Base-by-base conservation (phyloP, 2,797 vertebrate species). In the Platyrinchus mystaceus region DNA sequence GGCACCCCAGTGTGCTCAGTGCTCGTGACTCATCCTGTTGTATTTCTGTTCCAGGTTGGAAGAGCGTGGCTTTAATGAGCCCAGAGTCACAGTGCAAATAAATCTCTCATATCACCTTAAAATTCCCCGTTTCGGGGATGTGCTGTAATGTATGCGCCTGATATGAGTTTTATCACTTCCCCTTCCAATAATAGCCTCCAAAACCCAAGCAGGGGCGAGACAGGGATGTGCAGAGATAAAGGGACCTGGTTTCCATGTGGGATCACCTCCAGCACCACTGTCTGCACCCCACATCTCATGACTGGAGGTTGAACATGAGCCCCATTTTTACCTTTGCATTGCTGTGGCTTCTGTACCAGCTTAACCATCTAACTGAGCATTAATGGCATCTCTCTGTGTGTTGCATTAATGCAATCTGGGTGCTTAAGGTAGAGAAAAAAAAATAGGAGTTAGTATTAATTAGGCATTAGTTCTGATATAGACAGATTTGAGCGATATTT, bases 281-380 rank as follows among this genome's bases (percentile, higher is more conserved):
- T 17, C 34, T 44, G 69, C 10, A 27, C 41, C 41, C 69, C 44
- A 9, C 19, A 2, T 20, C 0, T 1, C 41, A 12, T 0, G 0
- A 18, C 32, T 32, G 44, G 59, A 58, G 39, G 14, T 3, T 3
- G 28, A 70, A 28, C n/a, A 11, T 1, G 11, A 1, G 0, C 8
- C 37, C 24, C 7, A 1, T 39, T 76, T 84, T 37, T 6, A 49
- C 32, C 14, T 66, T 56, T 37, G 37, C 23, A 5, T 47, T 39
- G 37, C 62, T 74, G 41, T n/a, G 53, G 15, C n/a, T 37, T 62
- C 60, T 24, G 1, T 2, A 19, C 14, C 34, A 26, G 13, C 87
- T 86, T 56, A 77, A 74, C 53, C n/a, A 27, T 78, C 64, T 67
- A 27, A 52, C 7, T 41, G 39, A 73, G 20, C 14, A 22, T 19